A percentile compares a stretch with the other conserved stretches of the same genome.
Evolutionary conservation across 2,113 vertebrate species (phyloP).

Genomic region (Ctenodactylus gundi): DNA sequence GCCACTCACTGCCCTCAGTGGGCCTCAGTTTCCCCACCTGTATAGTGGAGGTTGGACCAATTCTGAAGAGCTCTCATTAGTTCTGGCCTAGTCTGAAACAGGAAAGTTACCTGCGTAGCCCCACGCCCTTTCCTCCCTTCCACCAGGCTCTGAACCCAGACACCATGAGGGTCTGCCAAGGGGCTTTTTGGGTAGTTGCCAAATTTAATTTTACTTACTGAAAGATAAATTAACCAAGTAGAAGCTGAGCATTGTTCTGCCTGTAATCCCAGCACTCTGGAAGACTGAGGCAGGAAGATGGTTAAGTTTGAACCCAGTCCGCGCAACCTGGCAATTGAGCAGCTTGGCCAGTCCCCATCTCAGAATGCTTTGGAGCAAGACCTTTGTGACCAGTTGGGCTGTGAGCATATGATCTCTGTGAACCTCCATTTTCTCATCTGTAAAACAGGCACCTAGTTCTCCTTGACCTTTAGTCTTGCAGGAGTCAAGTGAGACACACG

Average conservation of each 20-base stretch:
- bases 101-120: neutral
- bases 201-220: neutral
- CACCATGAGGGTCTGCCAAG: neutral
- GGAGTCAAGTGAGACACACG: accelerated
- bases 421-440: neutral
- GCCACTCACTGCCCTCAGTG: neutral
- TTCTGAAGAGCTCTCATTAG: neutral
- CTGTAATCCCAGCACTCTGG: too few species aligned
- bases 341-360: too few species aligned
- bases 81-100: neutral
- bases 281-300: too few species aligned
- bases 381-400: neutral
- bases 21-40: neutral
- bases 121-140: neutral
- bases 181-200: neutral
- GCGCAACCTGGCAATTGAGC: too few species aligned
- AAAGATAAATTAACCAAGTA: neutral
- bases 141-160: neutral
- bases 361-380: neutral
- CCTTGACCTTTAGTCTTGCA: too few species aligned
- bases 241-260: too few species aligned
- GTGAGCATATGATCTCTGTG: neutral
- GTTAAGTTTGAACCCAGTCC: too few species aligned
- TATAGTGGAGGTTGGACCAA: neutral
- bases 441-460: neutral